Percentiles rank a stretch among this genome's conserved stretches.
These are phyloP conservation scores for Gracilinanus agilis DNA, from an alignment of 2,113 vertebrate species.

Conservation along the genomic window DNA sequence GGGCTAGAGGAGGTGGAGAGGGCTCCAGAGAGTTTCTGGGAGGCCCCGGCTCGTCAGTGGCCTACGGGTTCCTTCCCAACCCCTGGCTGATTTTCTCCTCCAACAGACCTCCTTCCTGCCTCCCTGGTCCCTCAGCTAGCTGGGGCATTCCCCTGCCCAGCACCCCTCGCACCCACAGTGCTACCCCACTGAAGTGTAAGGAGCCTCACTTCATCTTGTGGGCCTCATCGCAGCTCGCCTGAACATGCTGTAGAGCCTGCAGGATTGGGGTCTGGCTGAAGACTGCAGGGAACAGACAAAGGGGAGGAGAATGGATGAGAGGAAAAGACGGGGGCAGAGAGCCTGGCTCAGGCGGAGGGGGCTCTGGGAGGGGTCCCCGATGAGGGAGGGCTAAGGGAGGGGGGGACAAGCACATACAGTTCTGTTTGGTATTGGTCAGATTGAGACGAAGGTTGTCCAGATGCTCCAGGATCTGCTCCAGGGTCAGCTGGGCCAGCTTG, in stretches of 20 bases:
- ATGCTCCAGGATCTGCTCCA: conserved; percentile 98
- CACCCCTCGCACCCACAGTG: no score
- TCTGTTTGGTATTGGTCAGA: conserved; percentile 93
- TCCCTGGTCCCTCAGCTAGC: neutral
- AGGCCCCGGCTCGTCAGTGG: neutral
- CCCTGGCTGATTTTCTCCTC: fast-evolving
- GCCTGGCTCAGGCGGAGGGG: neutral
- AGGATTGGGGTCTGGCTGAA: conserved; percentile 97
- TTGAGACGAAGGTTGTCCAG: conserved; percentile 94
- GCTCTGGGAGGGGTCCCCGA: no score
- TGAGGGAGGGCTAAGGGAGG: no score
- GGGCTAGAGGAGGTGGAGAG: neutral
- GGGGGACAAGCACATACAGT: conserved; percentile 76
- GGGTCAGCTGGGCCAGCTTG: conserved; percentile 96
- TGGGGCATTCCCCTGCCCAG: neutral
- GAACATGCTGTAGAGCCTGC: conserved; percentile 96
- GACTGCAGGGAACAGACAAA: conserved; percentile 81
- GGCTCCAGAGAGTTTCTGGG: neutral
- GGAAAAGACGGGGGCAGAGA: neutral
- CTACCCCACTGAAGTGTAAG: neutral
- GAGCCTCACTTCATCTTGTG: conserved; percentile 95
- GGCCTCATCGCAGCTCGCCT: conserved; percentile 96
- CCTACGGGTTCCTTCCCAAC: neutral
- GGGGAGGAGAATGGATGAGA: neutral
- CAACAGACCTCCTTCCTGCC: neutral